Evolutionary conservation across 2,888 invertebrate genomes (phyloP).

Genomic region (Apoda limacodes): DNA sequence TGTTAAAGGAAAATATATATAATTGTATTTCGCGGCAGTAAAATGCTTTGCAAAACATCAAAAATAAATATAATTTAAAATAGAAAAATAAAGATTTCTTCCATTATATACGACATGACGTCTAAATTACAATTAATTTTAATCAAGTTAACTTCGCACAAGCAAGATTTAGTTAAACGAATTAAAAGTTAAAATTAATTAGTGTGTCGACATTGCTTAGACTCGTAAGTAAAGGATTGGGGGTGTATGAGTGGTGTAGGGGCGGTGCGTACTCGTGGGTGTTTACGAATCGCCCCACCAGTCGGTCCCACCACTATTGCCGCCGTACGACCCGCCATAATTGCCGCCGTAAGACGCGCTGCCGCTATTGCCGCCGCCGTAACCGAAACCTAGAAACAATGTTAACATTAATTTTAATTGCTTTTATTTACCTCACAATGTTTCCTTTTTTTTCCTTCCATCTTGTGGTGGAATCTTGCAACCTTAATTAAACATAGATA

Average conservation of each 20-base stretch:
- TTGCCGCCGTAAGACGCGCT: conserved; percentile 55
- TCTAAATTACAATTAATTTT: neutral
- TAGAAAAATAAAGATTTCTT: neutral
- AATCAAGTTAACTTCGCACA: too few relatives aligned
- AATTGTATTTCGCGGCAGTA: too few relatives aligned
- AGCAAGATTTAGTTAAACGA: too few relatives aligned
- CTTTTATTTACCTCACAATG: too few relatives aligned
- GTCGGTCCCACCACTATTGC: conserved; percentile 58
- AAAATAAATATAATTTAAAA: too few relatives aligned
- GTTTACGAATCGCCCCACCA: conserved; percentile 60
- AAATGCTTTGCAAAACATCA: too few relatives aligned
- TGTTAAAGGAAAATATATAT: too few relatives aligned
- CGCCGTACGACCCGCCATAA: conserved; percentile 59
- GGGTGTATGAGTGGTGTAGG: conserved; percentile 11
- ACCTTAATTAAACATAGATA: too few relatives aligned
- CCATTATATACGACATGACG: neutral
- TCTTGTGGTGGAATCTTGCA: too few relatives aligned
- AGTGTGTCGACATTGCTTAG: conserved; percentile 5
- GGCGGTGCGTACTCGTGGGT: conserved; percentile 22
- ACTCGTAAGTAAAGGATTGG: conserved; percentile 6
- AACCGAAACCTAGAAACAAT: conserved; percentile 39
- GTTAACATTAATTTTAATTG: neutral
- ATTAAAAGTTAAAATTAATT: conserved; percentile 3
- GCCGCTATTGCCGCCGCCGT: too few relatives aligned
- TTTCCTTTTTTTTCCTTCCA: too few relatives aligned